phyloP scores from a whole-genome alignment of 2,113 vertebrate genomes.

The Scomber scombrus region DNA sequence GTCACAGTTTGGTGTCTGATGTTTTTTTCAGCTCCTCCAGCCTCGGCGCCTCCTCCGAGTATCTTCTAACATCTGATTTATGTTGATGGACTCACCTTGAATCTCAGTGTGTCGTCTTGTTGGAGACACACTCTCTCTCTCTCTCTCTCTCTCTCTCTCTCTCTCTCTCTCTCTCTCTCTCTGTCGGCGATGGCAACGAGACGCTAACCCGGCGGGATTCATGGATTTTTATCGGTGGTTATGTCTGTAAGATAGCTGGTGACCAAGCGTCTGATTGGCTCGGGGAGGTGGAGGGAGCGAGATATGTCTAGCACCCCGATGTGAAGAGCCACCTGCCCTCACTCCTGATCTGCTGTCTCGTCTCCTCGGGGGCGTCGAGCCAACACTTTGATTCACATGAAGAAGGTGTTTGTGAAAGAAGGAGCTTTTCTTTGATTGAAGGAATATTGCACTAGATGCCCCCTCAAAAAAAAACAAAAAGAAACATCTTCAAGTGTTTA shows the following conservation, averaged over 20 bases:
- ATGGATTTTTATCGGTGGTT: constrained; percentile 52
- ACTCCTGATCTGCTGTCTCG: constrained; percentile 39
- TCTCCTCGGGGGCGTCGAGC: constrained; percentile 18
- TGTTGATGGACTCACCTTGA: constrained; percentile 59
- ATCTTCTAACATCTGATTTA: constrained; percentile 45
- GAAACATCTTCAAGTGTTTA: too few species aligned
- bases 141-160: too few species aligned
- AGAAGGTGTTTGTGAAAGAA: too few species aligned
- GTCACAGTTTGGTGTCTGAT: constrained; percentile 51
- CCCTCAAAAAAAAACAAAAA: too few species aligned
- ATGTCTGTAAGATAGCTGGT: constrained; percentile 25
- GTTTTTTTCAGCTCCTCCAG: constrained; percentile 38
- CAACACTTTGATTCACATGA: neutral
- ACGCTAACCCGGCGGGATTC: constrained; percentile 23
- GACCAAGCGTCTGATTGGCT: constrained; percentile 51
- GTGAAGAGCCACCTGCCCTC: constrained; percentile 64
- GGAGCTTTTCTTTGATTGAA: too few species aligned
- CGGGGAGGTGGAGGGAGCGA: constrained; percentile 21
- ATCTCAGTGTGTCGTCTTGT: constrained; percentile 27
- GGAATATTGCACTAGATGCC: too few species aligned
- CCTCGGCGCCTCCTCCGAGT: constrained; percentile 1
- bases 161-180: too few species aligned
- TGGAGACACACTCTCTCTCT: neutral
- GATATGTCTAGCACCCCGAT: constrained; percentile 36
- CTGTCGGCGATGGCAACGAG: constrained; percentile 37